These are phyloP conservation scores for Oscheius sp. DNA, from an alignment of 2,888 invertebrate genomes.

Conservation along the genomic window DNA sequence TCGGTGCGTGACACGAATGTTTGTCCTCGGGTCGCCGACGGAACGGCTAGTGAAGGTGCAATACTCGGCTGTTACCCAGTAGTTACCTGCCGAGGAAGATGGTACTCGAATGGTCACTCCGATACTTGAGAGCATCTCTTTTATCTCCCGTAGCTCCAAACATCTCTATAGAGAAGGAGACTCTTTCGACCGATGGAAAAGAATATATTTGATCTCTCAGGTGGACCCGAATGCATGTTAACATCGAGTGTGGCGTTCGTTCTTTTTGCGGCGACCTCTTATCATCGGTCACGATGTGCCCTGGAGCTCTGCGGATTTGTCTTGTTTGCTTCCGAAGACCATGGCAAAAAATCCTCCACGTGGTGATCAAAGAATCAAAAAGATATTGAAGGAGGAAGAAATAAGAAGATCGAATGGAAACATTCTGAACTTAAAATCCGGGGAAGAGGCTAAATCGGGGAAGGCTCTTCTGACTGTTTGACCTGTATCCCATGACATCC, in stretches of 20 bases:
- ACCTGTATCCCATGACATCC: conserved; percentile 21
- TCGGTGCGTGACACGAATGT: conserved; percentile 21
- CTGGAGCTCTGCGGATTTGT: neutral
- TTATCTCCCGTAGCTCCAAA: neutral
- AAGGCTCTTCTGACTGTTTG: neutral
- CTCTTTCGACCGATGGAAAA: neutral
- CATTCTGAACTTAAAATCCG: too few relatives aligned
- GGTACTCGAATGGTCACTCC: neutral
- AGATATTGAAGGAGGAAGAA: neutral
- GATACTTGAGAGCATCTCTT: neutral
- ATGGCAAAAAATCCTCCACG: neutral
- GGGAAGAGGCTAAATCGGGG: neutral
- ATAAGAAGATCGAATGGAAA: neutral
- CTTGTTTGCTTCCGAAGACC: neutral
- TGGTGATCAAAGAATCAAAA: neutral
- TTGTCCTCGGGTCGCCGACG: conserved; percentile 18
- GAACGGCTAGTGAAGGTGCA: conserved; percentile 26
- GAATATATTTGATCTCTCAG: conserved; percentile 20
- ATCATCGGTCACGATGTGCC: conserved; percentile 24
- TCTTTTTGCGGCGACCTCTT: conserved; percentile 24
- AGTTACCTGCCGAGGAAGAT: conserved; percentile 5
- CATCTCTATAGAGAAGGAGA: neutral
- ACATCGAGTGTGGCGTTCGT: conserved; percentile 26
- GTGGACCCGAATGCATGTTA: conserved; percentile 13
- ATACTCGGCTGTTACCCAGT: conserved; percentile 23